Evolutionary conservation across 2,797 vertebrate genomes (phyloP), one percentile per base, ranked within the genome.

Genomic region (Pangasius larnaudii): DNA sequence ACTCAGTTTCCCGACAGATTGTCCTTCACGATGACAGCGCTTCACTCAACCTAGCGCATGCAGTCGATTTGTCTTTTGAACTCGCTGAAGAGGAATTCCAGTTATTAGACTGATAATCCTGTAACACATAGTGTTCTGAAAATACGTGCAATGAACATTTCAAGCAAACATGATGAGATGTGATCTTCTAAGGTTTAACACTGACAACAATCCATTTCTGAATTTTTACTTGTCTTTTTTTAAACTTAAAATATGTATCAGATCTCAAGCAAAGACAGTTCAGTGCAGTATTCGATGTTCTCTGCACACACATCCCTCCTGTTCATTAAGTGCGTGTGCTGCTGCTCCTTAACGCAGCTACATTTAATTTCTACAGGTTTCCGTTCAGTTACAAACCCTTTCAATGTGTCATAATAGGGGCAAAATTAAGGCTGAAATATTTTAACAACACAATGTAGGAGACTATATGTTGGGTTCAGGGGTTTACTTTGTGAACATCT

Each of bases 1-100:
- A 94, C 84, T 81, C 79, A 63, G 85, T 88, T 87, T 96, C 94
- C 95, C 94, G 89, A 94, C 94, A 51, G 89, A 91, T 78, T 91
- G 93, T 95, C 91, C 87, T 81, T 88, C 95, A 94, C 61, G 94
- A 56, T 90, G 86, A 91, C 65, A 88, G 91, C 90, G 91, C 89
- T 94, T 92, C 71, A 87, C 85, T 87, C 71, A 90, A 89, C 86
- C 85, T 84, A 27, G 74, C 13, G 42, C 46, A 81, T 56, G 33
- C 39, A 87, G 53, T 61, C 42, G 0, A 58, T 78, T 84, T 84
- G 46, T 75, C 51, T 75, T 86, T 39, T 84, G 59, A 77, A 77
- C 88, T 86, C 9, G 1, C 33, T 78, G 63, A 84, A 63, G 22
- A 49, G 53, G 22, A 83, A 83, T 77, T 78, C 24, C 19, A 65